phyloP scores from a whole-genome alignment of 2,797 vertebrate genomes.

The Phrynocephalus vlangalii region DNA sequence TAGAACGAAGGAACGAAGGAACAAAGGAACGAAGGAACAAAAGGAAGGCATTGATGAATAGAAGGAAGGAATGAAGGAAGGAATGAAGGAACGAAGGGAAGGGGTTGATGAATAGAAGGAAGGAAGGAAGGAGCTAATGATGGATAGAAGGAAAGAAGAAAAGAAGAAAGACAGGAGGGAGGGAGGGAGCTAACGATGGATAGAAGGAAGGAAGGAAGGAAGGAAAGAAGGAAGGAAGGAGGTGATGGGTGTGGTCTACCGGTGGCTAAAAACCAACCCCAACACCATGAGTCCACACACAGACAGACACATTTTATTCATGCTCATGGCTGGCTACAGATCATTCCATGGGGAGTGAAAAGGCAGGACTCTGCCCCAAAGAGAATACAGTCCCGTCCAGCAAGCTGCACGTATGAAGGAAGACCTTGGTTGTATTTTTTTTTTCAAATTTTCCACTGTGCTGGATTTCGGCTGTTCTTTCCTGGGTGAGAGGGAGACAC shows the following conservation, averaged over 20 bases:
- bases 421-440: neutral
- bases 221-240: neutral
- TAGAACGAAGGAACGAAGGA: no score
- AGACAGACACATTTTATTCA: neutral
- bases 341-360: neutral
- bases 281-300: neutral
- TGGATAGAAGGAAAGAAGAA: no score
- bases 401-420: neutral
- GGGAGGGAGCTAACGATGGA: neutral
- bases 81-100: neutral
- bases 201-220: neutral
- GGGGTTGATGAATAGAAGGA: no score
- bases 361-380: neutral
- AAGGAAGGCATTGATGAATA: no score
- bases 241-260: no score
- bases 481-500: no score
- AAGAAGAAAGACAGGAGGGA: no score
- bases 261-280: no score
- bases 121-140: no score
- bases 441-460: neutral
- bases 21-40: no score
- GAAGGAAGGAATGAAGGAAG: neutral
- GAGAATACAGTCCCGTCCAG: neutral
- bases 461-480: no score
- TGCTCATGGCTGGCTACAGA: neutral